phyloP scores from a whole-genome alignment of 2,797 vertebrate species.

The Astyanax mexicanus region DNA sequence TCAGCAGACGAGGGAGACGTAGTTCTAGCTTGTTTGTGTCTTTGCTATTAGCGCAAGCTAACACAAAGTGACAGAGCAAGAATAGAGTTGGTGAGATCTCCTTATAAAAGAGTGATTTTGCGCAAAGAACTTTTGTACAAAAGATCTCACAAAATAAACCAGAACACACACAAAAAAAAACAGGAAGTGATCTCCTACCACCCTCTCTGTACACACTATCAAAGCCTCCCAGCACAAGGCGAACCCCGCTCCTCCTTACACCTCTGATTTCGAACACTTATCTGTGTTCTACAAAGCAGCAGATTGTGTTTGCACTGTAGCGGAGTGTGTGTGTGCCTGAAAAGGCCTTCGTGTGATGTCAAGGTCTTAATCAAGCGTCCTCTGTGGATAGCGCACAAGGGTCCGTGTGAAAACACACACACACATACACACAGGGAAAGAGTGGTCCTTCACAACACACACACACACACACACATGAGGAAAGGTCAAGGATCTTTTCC shows the following conservation, averaged over 20 bases:
- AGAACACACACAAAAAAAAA: too few relatives aligned
- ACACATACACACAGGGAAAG: too few relatives aligned
- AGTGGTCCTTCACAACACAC: slow-evolving; percentile 44
- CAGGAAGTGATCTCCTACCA: slow-evolving; percentile 14
- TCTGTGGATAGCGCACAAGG: neutral
- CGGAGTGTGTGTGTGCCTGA: neutral
- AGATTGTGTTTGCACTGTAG: neutral
- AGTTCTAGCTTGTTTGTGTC: too few relatives aligned
- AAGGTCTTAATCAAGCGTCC: slow-evolving; percentile 21
- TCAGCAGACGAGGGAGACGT: too few relatives aligned
- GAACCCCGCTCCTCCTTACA: neutral
- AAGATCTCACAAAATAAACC: too few relatives aligned
- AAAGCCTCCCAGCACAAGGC: slow-evolving; percentile 2
- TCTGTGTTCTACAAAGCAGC: slow-evolving; percentile 17
- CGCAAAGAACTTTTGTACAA: too few relatives aligned
- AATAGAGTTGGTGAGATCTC: too few relatives aligned
- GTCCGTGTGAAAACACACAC: too few relatives aligned
- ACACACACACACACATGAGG: slow-evolving; percentile 54
- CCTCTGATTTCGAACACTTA: slow-evolving; percentile 20
- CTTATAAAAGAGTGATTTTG: too few relatives aligned
- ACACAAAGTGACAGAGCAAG: too few relatives aligned
- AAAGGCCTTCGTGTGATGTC: neutral
- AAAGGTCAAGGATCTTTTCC: slow-evolving; percentile 68
- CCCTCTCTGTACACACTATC: neutral
- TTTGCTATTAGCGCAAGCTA: too few relatives aligned